Percentiles rank a stretch among this genome's conserved stretches.
phyloP scores from a whole-genome alignment of 2,797 vertebrate species.

The Australoheros facetus region DNA sequence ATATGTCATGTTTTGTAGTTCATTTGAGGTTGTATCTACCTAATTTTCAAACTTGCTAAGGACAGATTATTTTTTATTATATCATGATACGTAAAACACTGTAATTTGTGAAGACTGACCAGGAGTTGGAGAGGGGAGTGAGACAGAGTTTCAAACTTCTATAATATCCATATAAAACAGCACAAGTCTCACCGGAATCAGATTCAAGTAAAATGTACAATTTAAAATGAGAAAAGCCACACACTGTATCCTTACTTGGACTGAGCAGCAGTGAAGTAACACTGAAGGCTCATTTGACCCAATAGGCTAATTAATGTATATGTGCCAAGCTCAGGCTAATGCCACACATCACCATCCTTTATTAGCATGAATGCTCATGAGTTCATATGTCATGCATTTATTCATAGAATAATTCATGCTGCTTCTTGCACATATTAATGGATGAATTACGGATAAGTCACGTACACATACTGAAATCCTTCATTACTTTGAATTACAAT shows the following conservation, averaged over 20 bases:
- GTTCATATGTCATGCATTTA: constrained; percentile 57
- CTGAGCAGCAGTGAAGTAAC: background rate
- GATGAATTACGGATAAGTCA: constrained; percentile 49
- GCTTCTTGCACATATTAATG: constrained; percentile 47
- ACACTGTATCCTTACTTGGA: background rate
- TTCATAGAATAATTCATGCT: constrained; percentile 64
- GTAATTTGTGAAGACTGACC: background rate
- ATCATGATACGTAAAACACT: background rate
- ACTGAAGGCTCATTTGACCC: constrained; percentile 29
- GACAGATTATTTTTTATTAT: background rate
- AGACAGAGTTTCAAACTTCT: background rate
- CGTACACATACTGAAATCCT: constrained; percentile 15
- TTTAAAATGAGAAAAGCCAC: constrained; percentile 1
- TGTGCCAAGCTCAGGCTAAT: constrained; percentile 21
- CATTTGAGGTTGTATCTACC: background rate
- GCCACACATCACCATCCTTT: constrained; percentile 34
- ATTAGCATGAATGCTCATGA: constrained; percentile 46
- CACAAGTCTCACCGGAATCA: constrained; percentile 8
- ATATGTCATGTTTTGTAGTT: background rate
- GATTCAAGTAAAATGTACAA: background rate
- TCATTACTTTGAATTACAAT: constrained; percentile 2
- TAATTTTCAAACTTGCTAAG: background rate
- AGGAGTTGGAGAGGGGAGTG: background rate
- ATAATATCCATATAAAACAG: constrained; percentile 13
- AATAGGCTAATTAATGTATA: constrained; percentile 35